Base-by-base conservation (phyloP, 2,888 invertebrate genomes). In the Eurytoma adleriae region DNA sequence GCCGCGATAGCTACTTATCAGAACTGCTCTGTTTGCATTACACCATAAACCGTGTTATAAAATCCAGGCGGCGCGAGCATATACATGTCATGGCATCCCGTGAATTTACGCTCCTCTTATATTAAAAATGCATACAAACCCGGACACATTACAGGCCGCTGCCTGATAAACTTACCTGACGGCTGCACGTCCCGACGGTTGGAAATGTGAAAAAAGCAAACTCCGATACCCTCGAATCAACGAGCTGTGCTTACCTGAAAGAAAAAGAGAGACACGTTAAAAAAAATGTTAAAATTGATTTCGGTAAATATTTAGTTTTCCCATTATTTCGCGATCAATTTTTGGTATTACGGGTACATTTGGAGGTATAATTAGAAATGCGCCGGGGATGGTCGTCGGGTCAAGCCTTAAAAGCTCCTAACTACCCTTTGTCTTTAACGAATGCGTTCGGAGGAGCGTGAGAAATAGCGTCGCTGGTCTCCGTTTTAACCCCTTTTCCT, bases 1-100 rank as follows among this genome's bases (percentile, higher is more conserved):
- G 85, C 81, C 85, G 80, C 85, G 89, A 90, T 89, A 90, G 90
- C 89, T 90, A 90, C 89, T 90, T 90, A 90, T 90, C 90, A 88
- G 88, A 81, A 84, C 84, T 84, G 83, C 85, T 85, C 85, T 88
- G 89, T 89, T 90, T 89, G 86, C 86, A 84, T 86, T 85, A 85
- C 85, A 85, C 87, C 89, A 88, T 90, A 89, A 90, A 90, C 85
- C 81, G 83, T 83, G 88, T 86, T 88, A 86, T 90, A 89, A 89
- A 90, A 88, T 87, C 86, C 89, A 88, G 89, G 88, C 89, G 85
- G 84, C 83, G 84, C 57, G 84, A 72, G 79, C 82, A 70, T 75
- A 81, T 78, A 83, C 79, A 83, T 83, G 88, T 86, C 87, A 87
- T 85, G 87, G 87, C 86, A 86, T 83, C 83, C 87, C 85, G 85